These are phyloP conservation scores for Drosophila dunni DNA, from an alignment of 1,140 invertebrate species.

Conservation along the genomic window DNA sequence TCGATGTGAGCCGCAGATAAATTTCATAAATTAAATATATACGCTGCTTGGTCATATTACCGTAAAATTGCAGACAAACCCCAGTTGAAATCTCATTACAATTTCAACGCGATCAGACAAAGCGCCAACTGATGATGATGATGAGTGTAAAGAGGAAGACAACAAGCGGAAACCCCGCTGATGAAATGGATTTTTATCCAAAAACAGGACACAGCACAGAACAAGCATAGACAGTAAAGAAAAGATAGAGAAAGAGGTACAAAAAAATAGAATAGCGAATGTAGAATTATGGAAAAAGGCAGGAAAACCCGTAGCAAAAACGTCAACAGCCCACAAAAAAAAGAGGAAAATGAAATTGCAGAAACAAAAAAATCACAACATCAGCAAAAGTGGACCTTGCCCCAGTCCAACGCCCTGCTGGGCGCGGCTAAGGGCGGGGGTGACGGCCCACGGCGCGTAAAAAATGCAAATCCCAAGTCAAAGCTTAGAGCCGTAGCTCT, in stretches of 20 bases:
- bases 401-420: slow-evolving; percentile 18
- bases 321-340: slow-evolving; percentile 44
- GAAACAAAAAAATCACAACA: slow-evolving; percentile 65
- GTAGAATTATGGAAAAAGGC: slow-evolving; percentile 55
- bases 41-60: slow-evolving; percentile 73
- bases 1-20: slow-evolving; percentile 75
- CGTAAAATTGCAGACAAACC: slow-evolving; percentile 78
- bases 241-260: slow-evolving; percentile 8
- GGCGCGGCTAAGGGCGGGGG: slow-evolving; percentile 2
- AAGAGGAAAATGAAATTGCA: slow-evolving; percentile 9
- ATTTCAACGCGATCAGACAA: slow-evolving; percentile 82
- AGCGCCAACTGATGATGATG: slow-evolving; percentile 38
- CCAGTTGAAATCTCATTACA: slow-evolving; percentile 80
- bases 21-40: slow-evolving; percentile 83
- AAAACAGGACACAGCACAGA: slow-evolving; percentile 68
- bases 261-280: not conserved
- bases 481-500: slow-evolving; percentile 73
- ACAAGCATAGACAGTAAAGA: slow-evolving; percentile 26
- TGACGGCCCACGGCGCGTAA: slow-evolving; percentile 64
- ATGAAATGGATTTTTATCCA: slow-evolving; percentile 83
- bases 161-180: slow-evolving; percentile 67
- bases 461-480: slow-evolving; percentile 83
- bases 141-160: not conserved
- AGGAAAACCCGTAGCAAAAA: slow-evolving; percentile 57
- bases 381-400: slow-evolving; percentile 68